These are phyloP conservation scores for Spinus pinus DNA, from an alignment of 2,797 vertebrate genomes.

Conservation along the genomic window DNA sequence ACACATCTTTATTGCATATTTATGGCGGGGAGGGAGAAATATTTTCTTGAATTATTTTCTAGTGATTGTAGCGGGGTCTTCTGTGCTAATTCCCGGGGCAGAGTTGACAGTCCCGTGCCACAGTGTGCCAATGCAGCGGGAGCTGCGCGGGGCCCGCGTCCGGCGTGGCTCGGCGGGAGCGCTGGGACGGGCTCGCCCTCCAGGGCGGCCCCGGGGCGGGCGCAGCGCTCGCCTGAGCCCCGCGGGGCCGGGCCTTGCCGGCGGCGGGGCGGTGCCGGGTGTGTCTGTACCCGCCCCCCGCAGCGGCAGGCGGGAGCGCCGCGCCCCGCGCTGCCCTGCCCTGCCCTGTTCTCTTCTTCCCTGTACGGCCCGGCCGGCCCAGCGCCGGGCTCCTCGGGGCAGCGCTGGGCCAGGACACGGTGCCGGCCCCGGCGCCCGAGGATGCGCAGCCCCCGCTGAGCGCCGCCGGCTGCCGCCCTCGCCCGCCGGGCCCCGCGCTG, in stretches of 20 bases:
- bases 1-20: fast-evolving
- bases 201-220: fast-evolving
- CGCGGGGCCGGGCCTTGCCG: too few species aligned
- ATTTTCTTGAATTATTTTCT: neutral
- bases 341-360: neutral
- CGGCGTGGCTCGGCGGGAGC: neutral
- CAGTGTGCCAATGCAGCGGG: neutral
- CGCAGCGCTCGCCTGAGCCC: neutral
- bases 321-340: too few species aligned
- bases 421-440: neutral
- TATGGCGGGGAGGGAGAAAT: neutral
- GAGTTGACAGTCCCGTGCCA: neutral
- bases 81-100: neutral
- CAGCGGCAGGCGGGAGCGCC: neutral
- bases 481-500: conserved; percentile 16
- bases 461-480: neutral
- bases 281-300: neutral
- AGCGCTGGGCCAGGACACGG: neutral
- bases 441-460: neutral
- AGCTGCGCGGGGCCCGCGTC: neutral
- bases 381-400: neutral
- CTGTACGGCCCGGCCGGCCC: neutral
- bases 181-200: too few species aligned
- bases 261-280: neutral
- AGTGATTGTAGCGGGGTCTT: fast-evolving